A percentile compares a stretch with the other conserved stretches of the same genome.
Evolutionary conservation across 2,888 invertebrate species (phyloP).

Genomic region (Pseudococcus longispinus): DNA sequence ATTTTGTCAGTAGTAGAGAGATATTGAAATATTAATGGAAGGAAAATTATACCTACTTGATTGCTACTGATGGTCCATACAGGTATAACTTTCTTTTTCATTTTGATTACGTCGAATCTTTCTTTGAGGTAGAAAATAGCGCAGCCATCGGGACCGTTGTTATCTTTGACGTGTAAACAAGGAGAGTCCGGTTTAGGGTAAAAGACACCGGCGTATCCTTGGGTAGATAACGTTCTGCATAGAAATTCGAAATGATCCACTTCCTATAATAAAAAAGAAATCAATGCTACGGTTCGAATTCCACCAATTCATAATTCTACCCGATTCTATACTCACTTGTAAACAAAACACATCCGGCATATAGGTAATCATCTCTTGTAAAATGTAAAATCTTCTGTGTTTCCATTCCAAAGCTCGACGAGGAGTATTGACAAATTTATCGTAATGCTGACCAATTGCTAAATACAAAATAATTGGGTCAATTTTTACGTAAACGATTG

Average conservation of each 20-base stretch:
- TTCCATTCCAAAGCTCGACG: slow-evolving; percentile 75
- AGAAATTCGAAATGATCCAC: slow-evolving; percentile 78
- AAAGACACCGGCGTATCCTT: slow-evolving; percentile 75
- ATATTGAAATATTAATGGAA: background rate
- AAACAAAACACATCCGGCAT: slow-evolving; percentile 76
- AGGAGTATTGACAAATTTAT: slow-evolving; percentile 76
- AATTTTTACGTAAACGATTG: background rate
- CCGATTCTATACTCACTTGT: slow-evolving; percentile 65
- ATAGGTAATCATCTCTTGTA: slow-evolving; percentile 75
- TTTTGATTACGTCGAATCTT: slow-evolving; percentile 69
- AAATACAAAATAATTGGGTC: slow-evolving; percentile 57
- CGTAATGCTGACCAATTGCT: slow-evolving; percentile 75
- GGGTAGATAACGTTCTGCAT: slow-evolving; percentile 68
- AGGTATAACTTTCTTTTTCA: slow-evolving; percentile 70
- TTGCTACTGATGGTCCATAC: slow-evolving; percentile 79
- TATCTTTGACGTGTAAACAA: slow-evolving; percentile 74
- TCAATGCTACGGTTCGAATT: slow-evolving; percentile 55
- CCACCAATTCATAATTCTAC: too few species aligned
- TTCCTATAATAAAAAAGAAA: slow-evolving; percentile 65
- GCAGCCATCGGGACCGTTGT: slow-evolving; percentile 81
- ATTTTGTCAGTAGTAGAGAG: background rate
- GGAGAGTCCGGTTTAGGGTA: slow-evolving; percentile 81
- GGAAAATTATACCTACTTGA: slow-evolving; percentile 66
- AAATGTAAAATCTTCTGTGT: slow-evolving; percentile 70
- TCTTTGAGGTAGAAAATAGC: slow-evolving; percentile 74